Base-by-base conservation (phyloP, 1,140 invertebrate species). In the Lutraria rhynchaena region DNA sequence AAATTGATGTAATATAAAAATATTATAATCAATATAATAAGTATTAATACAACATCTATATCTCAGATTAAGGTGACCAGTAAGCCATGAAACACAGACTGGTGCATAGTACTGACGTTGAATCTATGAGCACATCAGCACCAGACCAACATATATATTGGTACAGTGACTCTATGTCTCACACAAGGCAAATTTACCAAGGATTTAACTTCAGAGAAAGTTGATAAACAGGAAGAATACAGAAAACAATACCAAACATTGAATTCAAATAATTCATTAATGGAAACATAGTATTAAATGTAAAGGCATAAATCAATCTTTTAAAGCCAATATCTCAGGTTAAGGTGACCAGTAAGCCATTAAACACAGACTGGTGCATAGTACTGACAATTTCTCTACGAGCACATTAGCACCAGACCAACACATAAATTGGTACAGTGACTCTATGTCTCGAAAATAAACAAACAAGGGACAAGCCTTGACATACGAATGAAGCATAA, bases 361-460 rank as follows among this genome's bases (percentile, higher is more conserved):
- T 55, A 22, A n/a, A 7, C n/a, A 22, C 53, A 55, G 53, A 35
- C 60, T 63, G 60, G 60, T 29, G 60, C 60, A 63, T 63, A 63
- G 13, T 63, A 37, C 60, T 33, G 60, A 63, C 33, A 33, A 33
- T 63, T 33, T 37, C 24, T 63, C 3, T 31, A 63, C 60, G 33
- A 63, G 60, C 27, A 35, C 60, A 63, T n/a, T 63, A 63, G 60
- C 60, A 63, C 60, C 60, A 63, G 29, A 63, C 19, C 35, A 63
- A 63, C 60, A 63, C 17, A 35, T 9, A 55, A 22, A 63, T n/a
- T 63, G n/a, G 35, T 63, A 35, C 60, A 35, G 60, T 63, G 60
- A 63, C 60, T 63, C 60, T 63, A 33, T 55, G 53, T 27, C 27
- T 55, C 53, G 27, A 55, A 7, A n/a, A n/a, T n/a, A n/a, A n/a